A percentile compares a stretch with the other conserved stretches of the same genome.
These are phyloP conservation scores for Caenorhabditis zanzibari DNA, from an alignment of 2,888 invertebrate genomes.

Conservation along the genomic window DNA sequence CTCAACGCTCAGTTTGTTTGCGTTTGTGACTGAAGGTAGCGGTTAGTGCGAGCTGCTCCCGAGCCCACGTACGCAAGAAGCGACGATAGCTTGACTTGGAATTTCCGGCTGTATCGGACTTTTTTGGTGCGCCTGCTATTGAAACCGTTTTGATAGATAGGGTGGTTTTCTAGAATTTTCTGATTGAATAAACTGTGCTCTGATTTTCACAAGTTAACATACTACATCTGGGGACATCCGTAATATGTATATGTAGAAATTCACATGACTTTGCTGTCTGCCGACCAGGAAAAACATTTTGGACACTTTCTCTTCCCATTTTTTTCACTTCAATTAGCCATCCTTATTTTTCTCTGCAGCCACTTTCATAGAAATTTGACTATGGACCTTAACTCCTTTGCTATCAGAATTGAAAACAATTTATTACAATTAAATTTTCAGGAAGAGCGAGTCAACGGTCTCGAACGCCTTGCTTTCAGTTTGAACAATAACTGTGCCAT, in stretches of 20 bases:
- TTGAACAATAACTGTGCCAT: conserved; percentile 62
- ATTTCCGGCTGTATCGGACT: conserved; percentile 48
- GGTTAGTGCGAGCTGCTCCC: conserved; percentile 49
- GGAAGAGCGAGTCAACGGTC: conserved; percentile 61
- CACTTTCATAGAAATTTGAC: neutral
- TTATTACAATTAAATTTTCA: conserved; percentile 27
- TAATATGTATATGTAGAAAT: too few species aligned
- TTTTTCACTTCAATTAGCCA: too few species aligned
- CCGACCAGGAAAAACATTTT: too few species aligned
- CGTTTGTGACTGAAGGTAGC: conserved; percentile 64
- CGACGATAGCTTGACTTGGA: conserved; percentile 18
- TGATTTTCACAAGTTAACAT: too few species aligned
- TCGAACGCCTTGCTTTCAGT: conserved; percentile 56
- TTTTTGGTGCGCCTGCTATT: conserved; percentile 14
- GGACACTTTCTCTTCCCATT: too few species aligned
- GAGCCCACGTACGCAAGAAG: conserved; percentile 56
- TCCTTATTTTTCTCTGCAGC: too few species aligned
- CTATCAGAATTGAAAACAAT: too few species aligned
- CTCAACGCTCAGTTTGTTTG: conserved; percentile 63
- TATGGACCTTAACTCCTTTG: neutral
- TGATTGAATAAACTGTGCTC: conserved; percentile 1
- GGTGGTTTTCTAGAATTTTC: neutral
- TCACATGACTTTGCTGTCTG: too few species aligned
- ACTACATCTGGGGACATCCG: too few species aligned
- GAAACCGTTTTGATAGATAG: neutral